Evolutionary conservation across 1,140 invertebrate species (phyloP), one percentile per base, ranked within the genome.

Genomic region (Gonatopus flavifemur): DNA sequence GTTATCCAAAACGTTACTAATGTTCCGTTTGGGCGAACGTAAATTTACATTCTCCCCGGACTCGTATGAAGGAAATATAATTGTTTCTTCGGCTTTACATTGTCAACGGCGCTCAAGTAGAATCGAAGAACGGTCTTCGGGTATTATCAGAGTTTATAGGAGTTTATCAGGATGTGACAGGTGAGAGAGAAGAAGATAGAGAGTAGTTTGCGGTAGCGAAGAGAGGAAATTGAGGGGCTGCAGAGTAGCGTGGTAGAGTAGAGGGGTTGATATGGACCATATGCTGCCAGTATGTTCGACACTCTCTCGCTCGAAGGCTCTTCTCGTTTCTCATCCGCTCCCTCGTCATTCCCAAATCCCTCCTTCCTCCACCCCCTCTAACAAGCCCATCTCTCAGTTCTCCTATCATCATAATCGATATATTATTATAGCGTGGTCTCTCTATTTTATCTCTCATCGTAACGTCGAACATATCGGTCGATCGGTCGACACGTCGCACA

Each of bases 361-460:
- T 20, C 22, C n/a, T 19, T 25, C 12, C 10, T 38, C 22, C 43
- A n/a, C 24, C 30, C 43, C 39, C 36, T 52, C 40, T 36, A 35
- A 47, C 41, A 45, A 49, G 44, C 55, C 33, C 13, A 31, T 33
- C 36, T 52, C 37, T 59, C 57, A 49, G 42, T 51, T 55, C 64
- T 61, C 54, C 55, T 62, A 61, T 66, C 61, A 69, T 70, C 67
- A 64, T 76, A 74, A 76, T 74, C 70, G 66, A 72, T 72, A 74
- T 70, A 67, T 72, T 72, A 72, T 72, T 69, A 64, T 59, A 60
- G 31, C 50, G 58, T 48, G 42, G 50, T n/a, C 1, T 31, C 47
- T 42, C 32, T 49, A 15, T 36, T 37, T 46, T 43, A 41, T 32
- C 31, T 32, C 31, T 32, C 15, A 32, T 32, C 35, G 35, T 36